Base-by-base conservation (phyloP, 2,113 vertebrate genomes). In the Sprattus sprattus region DNA sequence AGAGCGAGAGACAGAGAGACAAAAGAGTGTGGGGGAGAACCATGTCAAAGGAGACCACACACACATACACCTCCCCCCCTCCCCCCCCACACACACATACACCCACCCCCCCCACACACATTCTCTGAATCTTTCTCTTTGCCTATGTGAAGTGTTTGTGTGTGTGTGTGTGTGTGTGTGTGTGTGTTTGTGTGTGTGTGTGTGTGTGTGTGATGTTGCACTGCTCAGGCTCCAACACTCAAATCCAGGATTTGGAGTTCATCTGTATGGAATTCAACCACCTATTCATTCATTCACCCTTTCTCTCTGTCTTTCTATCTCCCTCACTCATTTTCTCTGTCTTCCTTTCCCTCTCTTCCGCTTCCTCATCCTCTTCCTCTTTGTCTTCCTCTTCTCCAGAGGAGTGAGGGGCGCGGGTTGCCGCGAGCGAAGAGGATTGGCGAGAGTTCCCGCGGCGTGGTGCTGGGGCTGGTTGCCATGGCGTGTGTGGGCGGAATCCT, bases 401-500 rank as follows among this genome's bases (percentile, higher is more conserved):
- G 96, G 86, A 97, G 93, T 0, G 95, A 96, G 86, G 95, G 92
- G 11, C 92, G 94, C 54, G 92, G 95, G 57, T 94, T 96, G 87
- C 95, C 95, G 0, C 95, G 81, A 86, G 95, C 96, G 1, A 93
- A 94, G 45, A 95, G 88, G 87, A 93, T 96, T 0, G 89, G 95
- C 20, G 92, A 95, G 3, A 88, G 96, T 44, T 95, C 97, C 91
- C 98, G 95, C 46, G 96, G 97, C 0, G 95, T 97, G 85, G 93
- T 98, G 86, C 95, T 99, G 86, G 96, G 96, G 67, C 94, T 99
- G 89, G 96, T 99, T 50, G 93, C 94, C 0, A 96, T 99, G 94
- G 98, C 96, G 16, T 97, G 97, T 0, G 94, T 97, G 2, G 96
- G 97, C 0, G 97, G 96, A 16, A 83, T 98, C 0, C 93, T 97